Evolutionary conservation across 2,113 vertebrate species (phyloP).

Genomic region (Toxostoma redivivum): DNA sequence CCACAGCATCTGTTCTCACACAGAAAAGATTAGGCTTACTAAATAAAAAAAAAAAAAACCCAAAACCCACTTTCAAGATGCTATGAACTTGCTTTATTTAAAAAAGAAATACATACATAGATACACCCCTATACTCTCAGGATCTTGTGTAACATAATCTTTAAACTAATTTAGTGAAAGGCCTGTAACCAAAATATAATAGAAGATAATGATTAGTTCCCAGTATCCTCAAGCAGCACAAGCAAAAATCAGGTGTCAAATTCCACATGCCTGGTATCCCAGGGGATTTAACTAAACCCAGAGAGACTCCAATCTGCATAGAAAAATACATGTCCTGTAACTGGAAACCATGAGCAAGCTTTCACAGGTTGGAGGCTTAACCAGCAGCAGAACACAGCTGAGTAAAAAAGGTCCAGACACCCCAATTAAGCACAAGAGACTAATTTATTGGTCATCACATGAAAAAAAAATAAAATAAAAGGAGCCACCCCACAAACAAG

Average conservation of each 20-base stretch:
- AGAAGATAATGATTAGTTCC: neutral
- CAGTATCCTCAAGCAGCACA: neutral
- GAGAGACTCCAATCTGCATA: neutral
- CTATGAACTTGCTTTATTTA: neutral
- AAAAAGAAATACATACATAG: neutral
- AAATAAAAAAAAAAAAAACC: neutral
- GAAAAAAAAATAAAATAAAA: neutral
- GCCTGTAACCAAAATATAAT: neutral
- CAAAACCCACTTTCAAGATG: neutral
- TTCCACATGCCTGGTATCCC: neutral
- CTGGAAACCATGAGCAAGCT: neutral
- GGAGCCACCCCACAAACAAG: neutral
- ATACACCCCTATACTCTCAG: neutral
- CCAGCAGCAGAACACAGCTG: neutral
- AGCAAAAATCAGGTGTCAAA: neutral
- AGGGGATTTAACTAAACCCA: neutral
- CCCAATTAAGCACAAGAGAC: neutral
- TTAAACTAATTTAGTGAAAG: neutral
- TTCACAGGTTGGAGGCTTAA: neutral
- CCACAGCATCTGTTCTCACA: neutral
- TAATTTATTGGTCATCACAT: neutral
- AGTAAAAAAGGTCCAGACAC: neutral
- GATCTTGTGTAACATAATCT: neutral
- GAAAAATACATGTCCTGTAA: neutral
- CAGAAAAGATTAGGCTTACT: neutral